Evolutionary conservation across 2,113 vertebrate species (phyloP).

Genomic region (Odobenus rosmarus): DNA sequence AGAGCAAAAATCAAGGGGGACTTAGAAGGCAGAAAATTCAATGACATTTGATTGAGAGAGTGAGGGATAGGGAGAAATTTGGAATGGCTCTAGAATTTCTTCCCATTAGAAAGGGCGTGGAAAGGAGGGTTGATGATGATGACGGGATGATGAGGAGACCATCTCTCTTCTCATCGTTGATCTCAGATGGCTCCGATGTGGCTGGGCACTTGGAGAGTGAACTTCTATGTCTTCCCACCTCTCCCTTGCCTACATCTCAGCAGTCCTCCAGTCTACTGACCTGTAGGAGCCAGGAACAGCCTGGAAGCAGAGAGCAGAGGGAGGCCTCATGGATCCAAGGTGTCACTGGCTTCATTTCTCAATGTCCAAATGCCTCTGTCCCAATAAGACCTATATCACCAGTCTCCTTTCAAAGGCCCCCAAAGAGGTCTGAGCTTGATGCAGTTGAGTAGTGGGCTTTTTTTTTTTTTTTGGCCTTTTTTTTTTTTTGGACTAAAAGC

Average conservation of each 20-base stretch:
- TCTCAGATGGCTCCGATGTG: not conserved
- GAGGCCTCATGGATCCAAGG: not conserved
- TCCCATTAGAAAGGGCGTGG: not conserved
- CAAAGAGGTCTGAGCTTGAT: slow-evolving; percentile 41
- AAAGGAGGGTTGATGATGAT: not conserved
- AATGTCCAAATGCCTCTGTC: slow-evolving; percentile 9
- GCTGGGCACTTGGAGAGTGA: not conserved
- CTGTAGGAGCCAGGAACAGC: not conserved
- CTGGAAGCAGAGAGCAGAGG: not conserved
- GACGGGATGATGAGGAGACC: not conserved
- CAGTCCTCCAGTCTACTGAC: not conserved
- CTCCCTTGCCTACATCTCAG: not conserved
- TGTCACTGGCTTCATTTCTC: slow-evolving; percentile 33
- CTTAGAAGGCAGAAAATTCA: not conserved
- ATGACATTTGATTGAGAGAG: not conserved
- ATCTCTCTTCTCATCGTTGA: not conserved
- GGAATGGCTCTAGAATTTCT: not conserved
- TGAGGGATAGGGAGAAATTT: not conserved
- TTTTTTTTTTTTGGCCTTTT: not conserved
- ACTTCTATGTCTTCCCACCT: not conserved
- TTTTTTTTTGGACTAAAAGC: slow-evolving; percentile 67
- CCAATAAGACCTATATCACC: slow-evolving; percentile 5
- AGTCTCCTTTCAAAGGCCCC: slow-evolving; percentile 19
- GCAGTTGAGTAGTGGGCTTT: slow-evolving; percentile 33
- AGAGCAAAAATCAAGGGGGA: not conserved